Evolutionary conservation across 2,113 vertebrate genomes (phyloP).

Genomic region (Thamnophis sirtalis): DNA sequence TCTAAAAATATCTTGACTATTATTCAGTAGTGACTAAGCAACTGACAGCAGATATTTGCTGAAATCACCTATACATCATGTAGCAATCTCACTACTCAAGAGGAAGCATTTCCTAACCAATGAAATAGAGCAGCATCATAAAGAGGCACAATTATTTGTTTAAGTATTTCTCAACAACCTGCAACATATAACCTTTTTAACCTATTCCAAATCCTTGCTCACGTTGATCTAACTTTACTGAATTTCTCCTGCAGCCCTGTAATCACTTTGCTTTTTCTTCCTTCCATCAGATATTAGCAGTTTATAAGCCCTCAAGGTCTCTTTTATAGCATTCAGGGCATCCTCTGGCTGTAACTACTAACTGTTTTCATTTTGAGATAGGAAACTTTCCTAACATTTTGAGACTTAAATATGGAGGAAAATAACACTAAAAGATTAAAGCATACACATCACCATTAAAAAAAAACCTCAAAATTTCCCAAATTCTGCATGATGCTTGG

Average conservation of each 20-base stretch:
- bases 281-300: not conserved
- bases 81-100: not conserved
- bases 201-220: not conserved
- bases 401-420: not conserved
- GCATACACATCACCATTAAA: not conserved
- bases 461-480: not conserved
- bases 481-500: not conserved
- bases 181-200: not conserved
- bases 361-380: not conserved
- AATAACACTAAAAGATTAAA: not conserved
- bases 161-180: not conserved
- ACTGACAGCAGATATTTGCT: not conserved
- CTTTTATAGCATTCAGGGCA: not conserved
- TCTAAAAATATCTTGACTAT: conserved; percentile 1
- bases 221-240: not conserved
- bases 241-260: too few species aligned
- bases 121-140: not conserved
- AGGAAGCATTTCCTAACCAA: not conserved
- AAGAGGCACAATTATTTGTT: not conserved
- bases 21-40: not conserved
- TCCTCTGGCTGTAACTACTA: not conserved
- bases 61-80: not conserved
- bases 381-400: not conserved
- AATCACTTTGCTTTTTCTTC: not conserved
- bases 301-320: not conserved